Percentiles rank a stretch among this genome's conserved stretches.
Evolutionary conservation across 1,140 invertebrate genomes (phyloP).

Genomic region (Chrysomallon squamiferum): DNA sequence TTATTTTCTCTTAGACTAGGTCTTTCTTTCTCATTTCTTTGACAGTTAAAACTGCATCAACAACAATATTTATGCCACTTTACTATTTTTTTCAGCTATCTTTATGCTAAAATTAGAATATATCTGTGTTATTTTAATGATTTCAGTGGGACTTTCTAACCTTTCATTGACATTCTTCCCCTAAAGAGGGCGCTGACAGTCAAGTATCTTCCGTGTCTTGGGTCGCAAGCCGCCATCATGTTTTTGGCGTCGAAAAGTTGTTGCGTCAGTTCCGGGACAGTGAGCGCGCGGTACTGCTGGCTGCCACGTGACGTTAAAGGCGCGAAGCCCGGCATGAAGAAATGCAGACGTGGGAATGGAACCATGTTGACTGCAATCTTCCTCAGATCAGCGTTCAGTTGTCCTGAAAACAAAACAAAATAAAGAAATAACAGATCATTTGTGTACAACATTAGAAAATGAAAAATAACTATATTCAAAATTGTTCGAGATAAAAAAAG

Average conservation of each 20-base stretch:
- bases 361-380: slow-evolving; percentile 99
- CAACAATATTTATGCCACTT: too few species aligned
- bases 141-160: too few species aligned
- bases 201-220: slow-evolving; percentile 71
- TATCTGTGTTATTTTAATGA: too few species aligned
- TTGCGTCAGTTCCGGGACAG: slow-evolving; percentile 73
- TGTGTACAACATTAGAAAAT: slow-evolving; percentile 76
- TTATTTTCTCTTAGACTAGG: too few species aligned
- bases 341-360: slow-evolving; percentile 91
- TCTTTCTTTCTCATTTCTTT: too few species aligned
- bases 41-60: too few species aligned
- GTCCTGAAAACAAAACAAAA: slow-evolving; percentile 78
- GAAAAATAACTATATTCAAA: too few species aligned
- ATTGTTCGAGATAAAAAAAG: too few species aligned
- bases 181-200: slow-evolving; percentile 74
- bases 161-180: slow-evolving; percentile 67
- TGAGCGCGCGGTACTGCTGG: slow-evolving; percentile 71
- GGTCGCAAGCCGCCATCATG: slow-evolving; percentile 77
- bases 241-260: slow-evolving; percentile 71
- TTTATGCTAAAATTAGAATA: too few species aligned
- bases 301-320: slow-evolving; percentile 70
- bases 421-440: neutral
- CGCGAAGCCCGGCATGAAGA: slow-evolving; percentile 90
- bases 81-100: too few species aligned
- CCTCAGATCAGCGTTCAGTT: slow-evolving; percentile 88